phyloP scores from a whole-genome alignment of 2,113 vertebrate species.

The Cavia porcellus region DNA sequence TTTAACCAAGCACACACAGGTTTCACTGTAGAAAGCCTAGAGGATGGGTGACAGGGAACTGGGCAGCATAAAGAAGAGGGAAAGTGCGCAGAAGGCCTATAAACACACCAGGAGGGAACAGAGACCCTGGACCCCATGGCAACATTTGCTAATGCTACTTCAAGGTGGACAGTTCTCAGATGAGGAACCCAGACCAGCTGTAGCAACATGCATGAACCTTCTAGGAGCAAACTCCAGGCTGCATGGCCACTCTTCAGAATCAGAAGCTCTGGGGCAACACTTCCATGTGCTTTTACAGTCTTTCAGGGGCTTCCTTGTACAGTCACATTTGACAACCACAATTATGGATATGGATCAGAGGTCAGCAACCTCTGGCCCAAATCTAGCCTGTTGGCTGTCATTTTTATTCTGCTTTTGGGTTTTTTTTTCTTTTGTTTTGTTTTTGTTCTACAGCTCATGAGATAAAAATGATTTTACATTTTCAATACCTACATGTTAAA shows the following conservation, averaged over 20 bases:
- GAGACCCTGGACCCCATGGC: not conserved
- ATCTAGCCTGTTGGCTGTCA: too few relatives aligned
- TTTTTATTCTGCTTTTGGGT: not conserved
- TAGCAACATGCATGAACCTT: not conserved
- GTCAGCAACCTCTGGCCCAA: not conserved
- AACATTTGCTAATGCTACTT: not conserved
- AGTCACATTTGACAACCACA: not conserved
- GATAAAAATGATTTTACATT: not conserved
- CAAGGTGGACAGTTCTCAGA: not conserved
- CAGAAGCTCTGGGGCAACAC: not conserved
- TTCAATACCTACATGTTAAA: not conserved
- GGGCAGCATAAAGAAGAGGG: not conserved
- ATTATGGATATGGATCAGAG: rapidly evolving
- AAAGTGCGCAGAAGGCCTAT: not conserved
- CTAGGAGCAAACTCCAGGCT: too few relatives aligned
- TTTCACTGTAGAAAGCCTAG: not conserved
- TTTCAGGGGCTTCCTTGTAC: not conserved
- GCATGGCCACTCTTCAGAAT: not conserved
- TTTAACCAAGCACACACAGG: not conserved
- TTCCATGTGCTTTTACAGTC: not conserved
- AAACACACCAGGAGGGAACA: not conserved
- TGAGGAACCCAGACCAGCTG: not conserved
- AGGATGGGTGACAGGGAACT: not conserved
- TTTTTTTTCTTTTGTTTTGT: too few relatives aligned
- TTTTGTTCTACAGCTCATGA: not conserved